Base-by-base conservation (phyloP, 2,797 vertebrate species). In the Microctenopoma steveboyesi region DNA sequence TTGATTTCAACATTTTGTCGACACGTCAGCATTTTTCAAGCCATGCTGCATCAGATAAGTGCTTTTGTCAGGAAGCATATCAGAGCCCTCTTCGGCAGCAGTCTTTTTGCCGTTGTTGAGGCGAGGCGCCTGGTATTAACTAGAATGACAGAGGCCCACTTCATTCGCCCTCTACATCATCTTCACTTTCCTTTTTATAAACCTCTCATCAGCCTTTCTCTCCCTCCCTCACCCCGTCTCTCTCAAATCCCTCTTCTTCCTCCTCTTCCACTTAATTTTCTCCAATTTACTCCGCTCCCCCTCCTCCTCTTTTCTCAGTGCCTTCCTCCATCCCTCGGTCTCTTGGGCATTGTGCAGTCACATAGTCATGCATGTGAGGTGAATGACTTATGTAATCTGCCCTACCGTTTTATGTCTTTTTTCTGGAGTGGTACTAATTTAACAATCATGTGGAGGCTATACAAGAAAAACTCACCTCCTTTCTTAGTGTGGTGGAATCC, bases 291-390 rank as follows among this genome's bases (percentile, higher is more conserved):
- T 87, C 65, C 70, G 82, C 81, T 56, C 78, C 71, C 77, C 73
- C 69, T 48, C 65, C 68, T 58, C 64, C 49, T 59, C 74, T 69
- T 66, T 69, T 58, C 65, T 66, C 47, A 9, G 72, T 75, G 72
- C 69, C 60, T 81, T 76, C 69, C 74, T 81, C 82, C 72, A 77
- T 83, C 77, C 74, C 69, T 76, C 72, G 47, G 46, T 84, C 86
- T 91, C 81, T 85, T 81, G 77, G 78, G 85, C 84, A 71, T 90
- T 91, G 88, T 84, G 81, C 81, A 90, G 90, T 94, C 93, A 94
- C 92, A 92, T 72, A 92, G 86, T 84, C 86, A 85, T 78, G 89
- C 91, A 93, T 89, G 91, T 93, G 92, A 94, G 88, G 90, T 92
- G 83, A 92, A 88, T 72, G 82, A 84, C 76, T 94, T 92, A 93